A percentile compares a stretch with the other conserved stretches of the same genome.
Conservation (phyloP, 2,797 vertebrate species). For the Trichosurus vulpecula region DNA sequence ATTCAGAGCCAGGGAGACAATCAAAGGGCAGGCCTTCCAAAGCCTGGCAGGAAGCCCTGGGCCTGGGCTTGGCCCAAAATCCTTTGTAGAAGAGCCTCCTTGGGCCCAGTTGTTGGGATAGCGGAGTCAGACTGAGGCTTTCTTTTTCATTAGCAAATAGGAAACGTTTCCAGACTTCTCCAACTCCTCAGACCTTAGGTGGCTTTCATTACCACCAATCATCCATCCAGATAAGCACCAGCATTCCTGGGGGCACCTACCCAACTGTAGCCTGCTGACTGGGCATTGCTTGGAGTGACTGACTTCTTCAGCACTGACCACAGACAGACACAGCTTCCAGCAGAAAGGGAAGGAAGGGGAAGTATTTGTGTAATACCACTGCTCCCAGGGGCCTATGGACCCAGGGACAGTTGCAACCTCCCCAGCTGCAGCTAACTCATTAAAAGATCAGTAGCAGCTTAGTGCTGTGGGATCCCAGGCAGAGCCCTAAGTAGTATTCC, state of each 20-base stretch:
- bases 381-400: background rate
- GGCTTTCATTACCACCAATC: background rate
- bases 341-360: background rate
- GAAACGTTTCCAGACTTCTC: background rate
- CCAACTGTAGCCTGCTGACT: background rate
- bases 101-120: background rate
- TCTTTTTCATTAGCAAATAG: background rate
- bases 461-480: constrained; percentile 29
- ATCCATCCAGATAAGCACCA: background rate
- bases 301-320: background rate
- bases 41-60: background rate
- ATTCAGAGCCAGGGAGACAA: background rate
- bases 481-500: constrained; percentile 41
- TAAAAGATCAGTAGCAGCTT: constrained; percentile 61
- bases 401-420: constrained; percentile 6
- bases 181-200: background rate
- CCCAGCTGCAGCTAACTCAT: constrained; percentile 22
- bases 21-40: background rate
- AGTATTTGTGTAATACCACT: background rate
- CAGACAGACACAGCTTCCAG: background rate
- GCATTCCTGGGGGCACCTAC: background rate
- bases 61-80: background rate
- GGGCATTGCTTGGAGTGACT: background rate
- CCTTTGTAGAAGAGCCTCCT: background rate
- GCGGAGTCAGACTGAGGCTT: background rate